Evolutionary conservation across 1,140 invertebrate genomes (phyloP), one percentile per base, ranked within the genome.

Genomic region (Sycophila sp.): DNA sequence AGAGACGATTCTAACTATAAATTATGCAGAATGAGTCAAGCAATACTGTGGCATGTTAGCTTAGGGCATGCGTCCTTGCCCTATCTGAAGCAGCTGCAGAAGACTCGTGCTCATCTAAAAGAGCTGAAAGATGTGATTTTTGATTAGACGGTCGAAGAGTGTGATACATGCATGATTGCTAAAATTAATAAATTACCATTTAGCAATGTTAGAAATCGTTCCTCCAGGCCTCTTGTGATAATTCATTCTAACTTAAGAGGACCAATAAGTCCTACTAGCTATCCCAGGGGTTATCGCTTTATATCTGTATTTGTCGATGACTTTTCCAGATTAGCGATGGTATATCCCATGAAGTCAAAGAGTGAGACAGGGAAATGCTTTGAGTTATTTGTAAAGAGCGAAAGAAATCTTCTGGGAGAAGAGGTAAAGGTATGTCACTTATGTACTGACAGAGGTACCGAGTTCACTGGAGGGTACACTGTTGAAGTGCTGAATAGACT

Each of bases 31-130:
- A n/a, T n/a, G n/a, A n/a, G n/a, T n/a, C n/a, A 74, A 17, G 71
- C 66, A 3, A 55, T 75, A 58, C 17, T 75, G 15, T 76, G 75
- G 75, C 73, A 76, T 51, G 47, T 67, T 1, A 28, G 75, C 6
- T 47, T 76, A 40, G 73, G 75, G n/a, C 68, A 76, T 53, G 75
- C 67, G 2, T 76, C 75, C 7, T 3, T 74, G n/a, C 49, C 24
- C 2, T 76, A 76, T 60, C 30, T 74, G n/a, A 71, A 70, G 45
- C 24, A 19, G 30, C 60, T 74, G 11, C 70, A 76, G 66, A 66
- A 62, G 34, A 38, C n/a, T 17, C 55, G 55, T 51, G 51, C 72
- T 15, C 26, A 73, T 15, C 71, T 53, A 58, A 76, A 76, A 73
- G 36, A 10, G 13, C 22, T 72, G 8, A 34, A 56, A 36, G 32